Percentiles rank a stretch among this genome's conserved stretches.
Evolutionary conservation across 2,113 vertebrate genomes (phyloP).

Genomic region (Azemiops feae): DNA sequence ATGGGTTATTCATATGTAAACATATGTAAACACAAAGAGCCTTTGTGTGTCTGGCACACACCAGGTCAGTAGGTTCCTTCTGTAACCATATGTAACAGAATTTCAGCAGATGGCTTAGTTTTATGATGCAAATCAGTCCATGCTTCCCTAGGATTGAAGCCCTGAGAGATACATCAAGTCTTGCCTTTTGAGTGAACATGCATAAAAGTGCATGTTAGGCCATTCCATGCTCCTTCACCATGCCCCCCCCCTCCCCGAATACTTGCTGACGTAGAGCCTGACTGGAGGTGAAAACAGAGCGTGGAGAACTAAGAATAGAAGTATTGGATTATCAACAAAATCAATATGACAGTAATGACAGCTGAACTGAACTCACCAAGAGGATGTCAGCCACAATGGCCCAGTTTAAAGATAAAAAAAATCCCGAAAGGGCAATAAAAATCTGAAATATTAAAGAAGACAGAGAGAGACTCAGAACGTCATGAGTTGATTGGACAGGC

Average conservation of each 20-base stretch:
- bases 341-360: background rate
- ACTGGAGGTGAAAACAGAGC: background rate
- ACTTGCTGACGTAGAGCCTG: background rate
- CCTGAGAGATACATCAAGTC: background rate
- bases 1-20: background rate
- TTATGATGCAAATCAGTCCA: background rate
- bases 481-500: background rate
- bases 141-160: background rate
- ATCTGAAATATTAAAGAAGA: slow-evolving; percentile 62
- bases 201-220: background rate
- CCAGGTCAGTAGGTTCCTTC: background rate
- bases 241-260: too few species aligned
- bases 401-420: slow-evolving; percentile 81
- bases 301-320: slow-evolving; percentile 12
- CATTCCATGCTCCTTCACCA: too few species aligned
- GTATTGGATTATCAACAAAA: background rate
- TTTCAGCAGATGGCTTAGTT: background rate
- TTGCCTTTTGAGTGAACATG: too few species aligned
- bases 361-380: slow-evolving; percentile 74
- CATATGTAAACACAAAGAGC: background rate
- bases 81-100: background rate
- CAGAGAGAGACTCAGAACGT: background rate
- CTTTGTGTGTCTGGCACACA: background rate
- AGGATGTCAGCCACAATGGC: slow-evolving; percentile 83
- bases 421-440: slow-evolving; percentile 78